Conservation (phyloP, 2,888 invertebrate genomes). For the Amphipyra berbera region DNA sequence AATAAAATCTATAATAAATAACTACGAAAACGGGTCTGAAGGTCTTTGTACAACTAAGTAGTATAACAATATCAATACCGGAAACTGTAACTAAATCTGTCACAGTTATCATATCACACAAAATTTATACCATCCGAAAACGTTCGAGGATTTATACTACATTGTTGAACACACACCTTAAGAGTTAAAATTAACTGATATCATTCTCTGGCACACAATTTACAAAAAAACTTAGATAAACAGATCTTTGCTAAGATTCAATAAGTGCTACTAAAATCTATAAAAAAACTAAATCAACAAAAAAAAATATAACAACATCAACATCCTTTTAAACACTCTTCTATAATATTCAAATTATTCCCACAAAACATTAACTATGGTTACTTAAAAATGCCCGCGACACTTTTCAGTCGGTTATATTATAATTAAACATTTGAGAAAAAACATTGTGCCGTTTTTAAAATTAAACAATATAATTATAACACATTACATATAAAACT, state of each 20-base stretch:
- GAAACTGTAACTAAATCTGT: neutral
- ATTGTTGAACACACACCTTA: slow-evolving; percentile 32
- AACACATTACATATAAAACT: slow-evolving; percentile 16
- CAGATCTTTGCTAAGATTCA: slow-evolving; percentile 77
- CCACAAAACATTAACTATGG: slow-evolving; percentile 35
- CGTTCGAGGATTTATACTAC: slow-evolving; percentile 5
- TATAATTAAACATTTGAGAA: slow-evolving; percentile 35
- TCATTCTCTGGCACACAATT: slow-evolving; percentile 63
- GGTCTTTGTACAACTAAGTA: slow-evolving; percentile 27
- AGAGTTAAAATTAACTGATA: slow-evolving; percentile 36
- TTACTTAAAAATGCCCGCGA: slow-evolving; percentile 50
- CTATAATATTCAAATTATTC: slow-evolving; percentile 41
- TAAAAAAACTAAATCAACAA: slow-evolving; percentile 55
- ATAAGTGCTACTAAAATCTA: slow-evolving; percentile 68
- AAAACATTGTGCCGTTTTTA: slow-evolving; percentile 19
- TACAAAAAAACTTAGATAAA: slow-evolving; percentile 62
- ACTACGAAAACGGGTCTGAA: slow-evolving; percentile 33
- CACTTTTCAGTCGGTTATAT: slow-evolving; percentile 40
- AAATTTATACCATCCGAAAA: slow-evolving; percentile 11
- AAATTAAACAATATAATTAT: slow-evolving; percentile 24
- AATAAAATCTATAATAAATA: slow-evolving; percentile 60
- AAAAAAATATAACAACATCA: slow-evolving; percentile 54
- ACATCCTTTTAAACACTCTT: slow-evolving; percentile 40
- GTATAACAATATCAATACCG: slow-evolving; percentile 6
- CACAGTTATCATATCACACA: slow-evolving; percentile 31